These are phyloP conservation scores for Oncopodura yosiiana DNA, from an alignment of 1,140 invertebrate genomes.

Conservation along the genomic window DNA sequence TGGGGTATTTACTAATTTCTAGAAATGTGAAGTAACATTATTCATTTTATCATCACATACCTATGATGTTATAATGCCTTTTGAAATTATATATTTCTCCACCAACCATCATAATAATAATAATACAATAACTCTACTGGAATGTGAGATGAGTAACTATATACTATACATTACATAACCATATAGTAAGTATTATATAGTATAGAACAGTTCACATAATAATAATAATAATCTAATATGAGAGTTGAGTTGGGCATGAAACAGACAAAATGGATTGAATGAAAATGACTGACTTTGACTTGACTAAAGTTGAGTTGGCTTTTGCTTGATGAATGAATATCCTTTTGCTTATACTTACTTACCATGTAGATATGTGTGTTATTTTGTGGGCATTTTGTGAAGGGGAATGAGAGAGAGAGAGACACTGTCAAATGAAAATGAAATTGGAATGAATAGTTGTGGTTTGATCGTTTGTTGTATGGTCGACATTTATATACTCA, in stretches of 20 bases:
- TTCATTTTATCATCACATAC: no score
- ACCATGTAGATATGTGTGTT: conserved; percentile 7
- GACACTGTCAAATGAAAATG: conserved; percentile 4
- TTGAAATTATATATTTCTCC: no score
- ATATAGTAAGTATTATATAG: no score
- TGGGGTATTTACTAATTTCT: neutral
- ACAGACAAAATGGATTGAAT: neutral
- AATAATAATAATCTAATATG: neutral
- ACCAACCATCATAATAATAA: no score
- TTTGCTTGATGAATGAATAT: neutral
- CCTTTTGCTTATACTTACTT: no score
- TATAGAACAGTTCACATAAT: no score
- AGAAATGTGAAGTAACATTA: no score
- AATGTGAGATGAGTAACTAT: no score
- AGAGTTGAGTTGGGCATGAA: neutral
- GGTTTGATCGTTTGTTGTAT: neutral
- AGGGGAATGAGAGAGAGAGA: neutral
- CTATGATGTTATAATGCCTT: no score
- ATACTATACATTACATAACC: no score
- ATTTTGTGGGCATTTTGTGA: conserved; percentile 5
- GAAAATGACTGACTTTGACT: neutral
- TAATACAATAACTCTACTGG: no score
- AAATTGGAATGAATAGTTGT: conserved; percentile 22
- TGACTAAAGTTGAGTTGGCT: neutral
- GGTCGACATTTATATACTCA: neutral